These are phyloP conservation scores for Pseudorectes ferrugineus DNA, from an alignment of 2,113 vertebrate genomes.

Conservation along the genomic window DNA sequence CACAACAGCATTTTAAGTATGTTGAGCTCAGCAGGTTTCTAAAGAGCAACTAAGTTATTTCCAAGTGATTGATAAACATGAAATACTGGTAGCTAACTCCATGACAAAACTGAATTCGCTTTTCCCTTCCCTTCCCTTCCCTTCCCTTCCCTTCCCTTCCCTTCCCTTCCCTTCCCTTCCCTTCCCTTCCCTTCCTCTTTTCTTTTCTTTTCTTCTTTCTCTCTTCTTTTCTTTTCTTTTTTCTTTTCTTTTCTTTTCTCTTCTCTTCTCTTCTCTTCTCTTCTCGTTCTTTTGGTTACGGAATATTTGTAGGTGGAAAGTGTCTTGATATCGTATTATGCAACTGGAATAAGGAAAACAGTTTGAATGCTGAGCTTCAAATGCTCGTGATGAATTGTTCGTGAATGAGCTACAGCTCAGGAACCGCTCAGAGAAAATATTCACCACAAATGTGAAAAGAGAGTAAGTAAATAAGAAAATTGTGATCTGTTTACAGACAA, in stretches of 20 bases:
- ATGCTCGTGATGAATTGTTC: not conserved
- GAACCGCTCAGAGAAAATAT: not conserved
- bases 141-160: too few relatives aligned
- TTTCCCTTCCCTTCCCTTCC: too few relatives aligned
- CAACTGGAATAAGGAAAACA: not conserved
- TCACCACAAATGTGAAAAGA: not conserved
- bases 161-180: too few relatives aligned
- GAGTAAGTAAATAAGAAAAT: not conserved
- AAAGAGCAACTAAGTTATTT: not conserved
- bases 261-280: too few relatives aligned
- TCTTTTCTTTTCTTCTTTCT: too few relatives aligned
- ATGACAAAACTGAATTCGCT: not conserved
- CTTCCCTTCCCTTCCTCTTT: too few relatives aligned
- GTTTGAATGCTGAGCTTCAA: not conserved
- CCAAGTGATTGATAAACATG: not conserved
- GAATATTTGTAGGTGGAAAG: not conserved
- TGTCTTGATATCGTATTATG: fast-evolving
- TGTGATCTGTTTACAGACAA: not conserved
- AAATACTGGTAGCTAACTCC: not conserved
- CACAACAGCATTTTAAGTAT: not conserved
- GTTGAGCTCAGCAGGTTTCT: not conserved
- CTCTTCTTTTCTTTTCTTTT: too few relatives aligned
- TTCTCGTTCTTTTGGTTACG: not conserved
- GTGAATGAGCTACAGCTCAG: not conserved
- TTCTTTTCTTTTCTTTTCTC: too few relatives aligned